Percentiles rank a stretch among this genome's conserved stretches.
phyloP scores from a whole-genome alignment of 2,797 vertebrate species.

The Menidia menidia region DNA sequence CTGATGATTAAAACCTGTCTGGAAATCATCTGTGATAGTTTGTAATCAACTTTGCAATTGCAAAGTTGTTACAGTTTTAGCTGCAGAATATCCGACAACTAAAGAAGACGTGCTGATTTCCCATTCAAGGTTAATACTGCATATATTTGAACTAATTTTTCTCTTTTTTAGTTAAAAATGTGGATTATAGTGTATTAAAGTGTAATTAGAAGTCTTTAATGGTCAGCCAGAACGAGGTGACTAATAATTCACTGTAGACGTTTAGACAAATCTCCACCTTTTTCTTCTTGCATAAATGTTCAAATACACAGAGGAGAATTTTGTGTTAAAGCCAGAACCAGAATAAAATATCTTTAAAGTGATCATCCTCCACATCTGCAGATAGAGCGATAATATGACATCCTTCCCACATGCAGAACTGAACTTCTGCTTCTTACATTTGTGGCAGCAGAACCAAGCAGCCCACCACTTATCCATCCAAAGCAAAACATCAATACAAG shows the following conservation, averaged over 20 bases:
- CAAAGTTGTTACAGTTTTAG: no score
- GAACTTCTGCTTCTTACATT: constrained; percentile 8
- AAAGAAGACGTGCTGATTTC: constrained; percentile 4
- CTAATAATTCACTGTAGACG: not conserved
- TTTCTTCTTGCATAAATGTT: constrained; percentile 24
- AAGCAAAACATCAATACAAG: constrained; percentile 10
- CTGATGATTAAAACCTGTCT: no score
- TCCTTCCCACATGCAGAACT: constrained; percentile 14
- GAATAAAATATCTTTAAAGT: constrained; percentile 17
- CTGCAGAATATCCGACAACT: no score
- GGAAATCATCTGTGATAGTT: no score
- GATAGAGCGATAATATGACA: not conserved
- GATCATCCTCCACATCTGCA: constrained; percentile 7
- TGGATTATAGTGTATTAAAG: no score
- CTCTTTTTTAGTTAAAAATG: no score
- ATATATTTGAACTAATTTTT: constrained; percentile 6
- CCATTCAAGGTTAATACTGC: constrained; percentile 16
- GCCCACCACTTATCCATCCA: constrained; percentile 26
- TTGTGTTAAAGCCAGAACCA: not conserved
- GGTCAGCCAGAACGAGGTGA: not conserved
- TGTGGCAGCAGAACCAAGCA: constrained; percentile 9
- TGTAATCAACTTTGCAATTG: no score
- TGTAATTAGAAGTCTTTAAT: no score
- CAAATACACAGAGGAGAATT: constrained; percentile 17
- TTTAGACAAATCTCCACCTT: constrained; percentile 24